These are phyloP conservation scores for Leptinotarsa defecta DNA, from an alignment of 1,140 invertebrate genomes.

Conservation along the genomic window DNA sequence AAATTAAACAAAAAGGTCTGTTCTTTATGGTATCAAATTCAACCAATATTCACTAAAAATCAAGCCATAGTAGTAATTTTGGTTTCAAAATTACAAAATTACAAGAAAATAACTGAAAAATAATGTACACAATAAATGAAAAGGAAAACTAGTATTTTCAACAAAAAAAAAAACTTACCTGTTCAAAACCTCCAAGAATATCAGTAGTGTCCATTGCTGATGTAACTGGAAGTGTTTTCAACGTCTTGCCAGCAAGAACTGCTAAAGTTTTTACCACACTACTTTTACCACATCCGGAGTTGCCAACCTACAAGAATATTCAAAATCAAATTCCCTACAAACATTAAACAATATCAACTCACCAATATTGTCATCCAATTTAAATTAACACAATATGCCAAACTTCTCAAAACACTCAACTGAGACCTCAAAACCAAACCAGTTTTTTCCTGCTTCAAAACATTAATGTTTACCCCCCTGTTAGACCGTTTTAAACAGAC, in stretches of 20 bases:
- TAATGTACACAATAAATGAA: too few relatives aligned
- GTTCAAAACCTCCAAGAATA: slow-evolving; percentile 94
- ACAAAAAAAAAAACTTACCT: slow-evolving; percentile 66
- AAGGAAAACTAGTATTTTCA: too few relatives aligned
- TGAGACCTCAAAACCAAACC: slow-evolving; percentile 71
- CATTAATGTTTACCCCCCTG: slow-evolving; percentile 55
- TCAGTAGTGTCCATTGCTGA: slow-evolving; percentile 95
- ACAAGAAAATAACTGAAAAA: too few relatives aligned
- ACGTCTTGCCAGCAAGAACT: slow-evolving; percentile 71
- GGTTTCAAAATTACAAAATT: too few relatives aligned
- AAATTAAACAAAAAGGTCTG: too few relatives aligned
- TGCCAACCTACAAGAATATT: slow-evolving; percentile 68
- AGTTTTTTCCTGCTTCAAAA: slow-evolving; percentile 57
- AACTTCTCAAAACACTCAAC: slow-evolving; percentile 68
- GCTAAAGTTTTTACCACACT: slow-evolving; percentile 78
- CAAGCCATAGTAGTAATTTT: too few relatives aligned
- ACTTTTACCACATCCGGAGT: slow-evolving; percentile 80
- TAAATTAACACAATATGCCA: slow-evolving; percentile 84
- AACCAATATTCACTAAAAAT: too few relatives aligned
- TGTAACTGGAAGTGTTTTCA: slow-evolving; percentile 84
- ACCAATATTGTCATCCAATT: slow-evolving; percentile 92
- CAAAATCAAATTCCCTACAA: background rate
- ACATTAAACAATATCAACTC: slow-evolving; percentile 49
- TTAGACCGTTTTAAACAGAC: slow-evolving; percentile 58
- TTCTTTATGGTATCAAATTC: too few relatives aligned